Evolutionary conservation across 2,113 vertebrate genomes (phyloP).

Genomic region (Marcusenius ussheri): DNA sequence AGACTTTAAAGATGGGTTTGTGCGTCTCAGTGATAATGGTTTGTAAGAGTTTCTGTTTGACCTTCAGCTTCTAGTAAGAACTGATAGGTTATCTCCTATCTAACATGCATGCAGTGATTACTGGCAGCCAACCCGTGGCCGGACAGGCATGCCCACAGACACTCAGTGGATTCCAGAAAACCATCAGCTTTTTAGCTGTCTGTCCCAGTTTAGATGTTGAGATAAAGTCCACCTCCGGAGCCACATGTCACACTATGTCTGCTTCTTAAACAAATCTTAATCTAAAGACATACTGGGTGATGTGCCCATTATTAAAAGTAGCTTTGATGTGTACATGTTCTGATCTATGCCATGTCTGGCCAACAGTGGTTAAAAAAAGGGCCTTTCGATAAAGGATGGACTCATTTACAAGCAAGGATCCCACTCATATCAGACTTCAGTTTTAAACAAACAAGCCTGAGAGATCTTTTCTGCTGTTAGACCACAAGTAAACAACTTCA

Average conservation of each 20-base stretch:
- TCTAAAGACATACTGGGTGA: background rate
- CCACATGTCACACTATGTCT: background rate
- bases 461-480: background rate
- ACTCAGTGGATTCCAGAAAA: background rate
- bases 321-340: background rate
- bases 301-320: background rate
- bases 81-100: background rate
- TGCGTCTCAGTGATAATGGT: background rate
- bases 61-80: background rate
- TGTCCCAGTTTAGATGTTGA: background rate
- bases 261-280: background rate
- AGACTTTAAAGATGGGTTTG: background rate
- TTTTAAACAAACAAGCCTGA: background rate
- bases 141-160: background rate
- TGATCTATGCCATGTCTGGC: background rate
- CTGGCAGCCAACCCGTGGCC: background rate
- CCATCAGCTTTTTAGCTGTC: background rate
- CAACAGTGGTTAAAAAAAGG: background rate
- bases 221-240: background rate
- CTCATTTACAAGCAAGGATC: constrained; percentile 3
- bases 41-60: background rate
- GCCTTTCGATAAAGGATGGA: background rate
- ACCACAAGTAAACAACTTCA: constrained; percentile 10
- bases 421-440: constrained; percentile 11
- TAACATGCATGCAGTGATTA: background rate